Evolutionary conservation across 2,888 invertebrate species (phyloP).

Genomic region (Caenorhabditis japonica): DNA sequence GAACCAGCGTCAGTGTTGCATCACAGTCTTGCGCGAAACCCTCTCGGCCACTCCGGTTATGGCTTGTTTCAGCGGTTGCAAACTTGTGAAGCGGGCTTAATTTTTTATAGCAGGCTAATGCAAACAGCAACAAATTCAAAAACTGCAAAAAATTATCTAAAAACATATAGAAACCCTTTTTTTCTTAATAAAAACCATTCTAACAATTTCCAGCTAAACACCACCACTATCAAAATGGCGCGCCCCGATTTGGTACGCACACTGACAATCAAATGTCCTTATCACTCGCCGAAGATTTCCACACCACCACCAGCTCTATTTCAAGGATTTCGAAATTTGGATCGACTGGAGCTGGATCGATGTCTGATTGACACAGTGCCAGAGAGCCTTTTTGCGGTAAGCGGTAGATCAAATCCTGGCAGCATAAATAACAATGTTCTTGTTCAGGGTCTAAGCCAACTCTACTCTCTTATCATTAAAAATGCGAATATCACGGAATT

Average conservation of each 20-base stretch:
- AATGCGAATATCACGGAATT: constrained; percentile 65
- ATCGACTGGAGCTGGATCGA: constrained; percentile 68
- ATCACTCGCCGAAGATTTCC: constrained; percentile 55
- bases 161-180: no score
- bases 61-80: no score
- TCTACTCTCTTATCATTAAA: constrained; percentile 66
- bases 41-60: no score
- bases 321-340: constrained; percentile 65
- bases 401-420: neutral
- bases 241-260: constrained; percentile 68
- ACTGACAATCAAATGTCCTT: constrained; percentile 69
- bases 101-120: no score
- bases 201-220: constrained; percentile 63
- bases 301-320: constrained; percentile 64
- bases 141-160: no score
- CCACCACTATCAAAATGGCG: constrained; percentile 57
- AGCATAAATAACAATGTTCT: neutral
- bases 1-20: no score
- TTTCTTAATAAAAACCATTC: no score
- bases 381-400: constrained; percentile 60
- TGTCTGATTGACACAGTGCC: constrained; percentile 62
- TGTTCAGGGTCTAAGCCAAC: constrained; percentile 63
- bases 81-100: no score
- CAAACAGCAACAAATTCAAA: no score
- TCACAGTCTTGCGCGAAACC: no score